Evolutionary conservation across 2,797 vertebrate species (phyloP).

Genomic region (Miichthys miiuy): DNA sequence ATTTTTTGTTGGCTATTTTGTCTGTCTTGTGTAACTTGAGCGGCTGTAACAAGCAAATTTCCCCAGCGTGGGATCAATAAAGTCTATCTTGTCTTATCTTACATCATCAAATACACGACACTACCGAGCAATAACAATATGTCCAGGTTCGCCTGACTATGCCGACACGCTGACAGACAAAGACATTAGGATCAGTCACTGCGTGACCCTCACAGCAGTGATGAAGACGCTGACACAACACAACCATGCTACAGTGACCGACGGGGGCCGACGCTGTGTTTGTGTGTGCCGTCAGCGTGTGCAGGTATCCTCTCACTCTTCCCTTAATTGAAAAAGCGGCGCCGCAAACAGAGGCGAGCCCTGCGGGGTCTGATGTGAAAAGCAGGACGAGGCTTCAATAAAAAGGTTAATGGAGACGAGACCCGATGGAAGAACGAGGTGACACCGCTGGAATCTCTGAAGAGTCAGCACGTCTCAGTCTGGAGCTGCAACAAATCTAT

Average conservation of each 20-base stretch:
- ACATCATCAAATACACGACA: not conserved
- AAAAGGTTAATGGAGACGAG: conserved; percentile 61
- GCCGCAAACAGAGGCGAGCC: conserved; percentile 66
- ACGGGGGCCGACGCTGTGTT: conserved; percentile 26
- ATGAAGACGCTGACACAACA: conserved; percentile 25
- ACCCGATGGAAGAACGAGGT: conserved; percentile 17
- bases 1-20: too few relatives aligned
- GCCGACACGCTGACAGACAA: not conserved
- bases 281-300: conserved; percentile 23
- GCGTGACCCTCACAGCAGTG: not conserved
- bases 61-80: too few relatives aligned
- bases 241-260: conserved; percentile 12
- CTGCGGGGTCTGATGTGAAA: conserved; percentile 69
- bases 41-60: too few relatives aligned
- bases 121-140: not conserved
- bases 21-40: too few relatives aligned
- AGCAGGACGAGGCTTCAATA: conserved; percentile 61
- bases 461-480: not conserved
- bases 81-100: too few relatives aligned
- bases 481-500: not conserved
- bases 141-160: not conserved
- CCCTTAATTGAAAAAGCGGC: conserved; percentile 70
- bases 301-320: conserved; percentile 48
- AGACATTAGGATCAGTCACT: not conserved
- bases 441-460: conserved; percentile 11